Conservation (phyloP, 2,797 vertebrate genomes). For the Trematomus bernacchii region DNA sequence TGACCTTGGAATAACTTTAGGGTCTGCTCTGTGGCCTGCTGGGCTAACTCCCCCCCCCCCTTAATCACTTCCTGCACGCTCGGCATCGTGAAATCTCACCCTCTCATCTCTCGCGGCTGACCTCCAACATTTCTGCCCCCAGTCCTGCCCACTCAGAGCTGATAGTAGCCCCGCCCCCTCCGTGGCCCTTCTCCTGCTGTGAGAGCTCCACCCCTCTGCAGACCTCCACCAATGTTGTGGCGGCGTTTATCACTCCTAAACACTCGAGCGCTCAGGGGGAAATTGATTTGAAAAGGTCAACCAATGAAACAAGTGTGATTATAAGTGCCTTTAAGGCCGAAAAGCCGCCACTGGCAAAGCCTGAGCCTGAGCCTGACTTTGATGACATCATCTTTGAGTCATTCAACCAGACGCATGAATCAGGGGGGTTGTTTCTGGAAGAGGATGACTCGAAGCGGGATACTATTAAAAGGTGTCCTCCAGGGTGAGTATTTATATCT, state of each 20-base stretch:
- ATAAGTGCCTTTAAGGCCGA: slow-evolving; percentile 20
- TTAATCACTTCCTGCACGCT: slow-evolving; percentile 36
- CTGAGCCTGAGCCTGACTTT: slow-evolving; percentile 68
- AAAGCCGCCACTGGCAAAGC: slow-evolving; percentile 63
- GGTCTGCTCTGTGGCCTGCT: slow-evolving; percentile 9
- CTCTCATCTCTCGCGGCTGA: slow-evolving; percentile 58
- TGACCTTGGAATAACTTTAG: slow-evolving; percentile 10
- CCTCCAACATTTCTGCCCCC: slow-evolving; percentile 76
- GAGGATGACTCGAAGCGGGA: slow-evolving; percentile 73
- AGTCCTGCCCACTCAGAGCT: slow-evolving; percentile 78
- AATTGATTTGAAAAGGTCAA: slow-evolving; percentile 59
- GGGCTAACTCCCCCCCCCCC: not conserved
- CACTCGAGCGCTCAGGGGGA: slow-evolving; percentile 64
- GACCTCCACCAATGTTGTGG: slow-evolving; percentile 63
- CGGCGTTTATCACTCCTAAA: slow-evolving; percentile 76
- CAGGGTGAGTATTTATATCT: slow-evolving; percentile 74
- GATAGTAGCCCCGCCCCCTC: slow-evolving; percentile 81
- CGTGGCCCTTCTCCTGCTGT: slow-evolving; percentile 82
- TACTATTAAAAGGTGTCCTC: slow-evolving; percentile 78
- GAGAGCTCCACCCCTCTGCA: slow-evolving; percentile 58
- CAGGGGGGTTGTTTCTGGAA: slow-evolving; percentile 72
- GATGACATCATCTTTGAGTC: slow-evolving; percentile 68
- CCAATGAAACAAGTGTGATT: slow-evolving; percentile 13
- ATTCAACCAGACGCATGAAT: slow-evolving; percentile 47
- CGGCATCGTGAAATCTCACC: slow-evolving; percentile 18